These are phyloP conservation scores for Panonychus citri DNA, from an alignment of 1,140 invertebrate species.

Conservation along the genomic window DNA sequence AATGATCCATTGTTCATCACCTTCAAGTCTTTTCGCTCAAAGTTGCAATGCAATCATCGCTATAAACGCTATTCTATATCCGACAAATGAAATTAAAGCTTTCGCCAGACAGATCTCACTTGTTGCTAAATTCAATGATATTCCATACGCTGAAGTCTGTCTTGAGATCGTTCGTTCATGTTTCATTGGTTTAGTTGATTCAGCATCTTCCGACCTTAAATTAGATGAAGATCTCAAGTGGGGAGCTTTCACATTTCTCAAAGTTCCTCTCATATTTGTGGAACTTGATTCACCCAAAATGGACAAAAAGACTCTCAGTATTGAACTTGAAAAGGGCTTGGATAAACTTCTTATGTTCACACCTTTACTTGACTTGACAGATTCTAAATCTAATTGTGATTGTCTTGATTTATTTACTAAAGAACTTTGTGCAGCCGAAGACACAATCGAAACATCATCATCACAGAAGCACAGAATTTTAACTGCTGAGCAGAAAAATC, in stretches of 20 bases:
- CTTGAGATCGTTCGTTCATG: constrained; percentile 69
- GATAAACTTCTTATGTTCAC: constrained; percentile 53
- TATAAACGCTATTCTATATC: constrained; percentile 41
- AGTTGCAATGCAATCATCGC: constrained; percentile 13
- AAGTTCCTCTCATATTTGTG: constrained; percentile 32
- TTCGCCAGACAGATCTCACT: constrained; percentile 55
- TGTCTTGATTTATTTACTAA: constrained; percentile 55
- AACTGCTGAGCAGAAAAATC: neutral
- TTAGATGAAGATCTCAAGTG: constrained; percentile 51
- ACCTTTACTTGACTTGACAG: constrained; percentile 62
- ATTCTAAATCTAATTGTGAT: constrained; percentile 64
- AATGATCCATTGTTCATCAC: neutral
- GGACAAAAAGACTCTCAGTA: neutral
- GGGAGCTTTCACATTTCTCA: constrained; percentile 77
- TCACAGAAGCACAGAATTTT: neutral
- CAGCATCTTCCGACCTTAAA: constrained; percentile 20
- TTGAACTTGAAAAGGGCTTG: constrained; percentile 50
- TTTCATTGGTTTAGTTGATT: constrained; percentile 58
- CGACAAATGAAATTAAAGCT: constrained; percentile 50
- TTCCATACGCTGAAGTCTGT: constrained; percentile 32
- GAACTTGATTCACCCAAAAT: constrained; percentile 12
- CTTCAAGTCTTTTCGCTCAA: neutral
- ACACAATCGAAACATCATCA: constrained; percentile 22
- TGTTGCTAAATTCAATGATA: constrained; percentile 39
- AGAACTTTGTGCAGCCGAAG: constrained; percentile 46